Evolutionary conservation across 2,113 vertebrate species (phyloP).

Genomic region (Bungarus multicinctus): DNA sequence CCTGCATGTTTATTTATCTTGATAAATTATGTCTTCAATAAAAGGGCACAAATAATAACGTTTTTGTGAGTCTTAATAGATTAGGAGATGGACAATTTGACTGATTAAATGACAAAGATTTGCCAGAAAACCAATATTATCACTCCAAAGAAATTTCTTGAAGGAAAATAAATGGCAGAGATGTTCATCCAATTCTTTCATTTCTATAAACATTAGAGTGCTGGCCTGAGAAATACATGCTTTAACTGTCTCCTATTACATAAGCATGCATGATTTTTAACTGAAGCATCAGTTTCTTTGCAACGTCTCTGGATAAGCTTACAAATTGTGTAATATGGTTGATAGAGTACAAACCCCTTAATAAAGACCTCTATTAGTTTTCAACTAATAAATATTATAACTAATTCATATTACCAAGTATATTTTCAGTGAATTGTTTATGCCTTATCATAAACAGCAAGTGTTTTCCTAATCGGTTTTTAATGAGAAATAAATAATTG

Average conservation of each 20-base stretch:
- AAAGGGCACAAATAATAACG: not conserved
- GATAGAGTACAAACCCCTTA: slow-evolving; percentile 12
- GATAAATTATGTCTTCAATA: not conserved
- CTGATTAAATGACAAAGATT: not conserved
- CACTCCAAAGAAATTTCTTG: not conserved
- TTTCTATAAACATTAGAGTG: not conserved
- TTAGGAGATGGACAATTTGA: not conserved
- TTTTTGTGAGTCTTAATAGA: not conserved
- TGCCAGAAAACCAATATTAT: not conserved
- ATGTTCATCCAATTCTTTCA: not conserved
- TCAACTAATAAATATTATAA: slow-evolving; percentile 42
- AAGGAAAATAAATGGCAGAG: not conserved
- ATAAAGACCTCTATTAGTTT: slow-evolving; percentile 35
- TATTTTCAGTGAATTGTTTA: slow-evolving; percentile 47
- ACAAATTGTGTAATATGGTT: not conserved
- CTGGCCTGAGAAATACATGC: not conserved
- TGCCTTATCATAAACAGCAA: slow-evolving; percentile 59
- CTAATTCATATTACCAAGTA: slow-evolving; percentile 55
- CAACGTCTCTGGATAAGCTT: not conserved
- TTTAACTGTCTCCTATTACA: not conserved
- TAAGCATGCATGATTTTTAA: not conserved
- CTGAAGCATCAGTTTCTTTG: not conserved
- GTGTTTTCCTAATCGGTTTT: slow-evolving; percentile 63
- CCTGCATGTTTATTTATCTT: not conserved
- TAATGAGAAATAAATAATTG: slow-evolving; percentile 66